Evolutionary conservation across 1,140 invertebrate genomes (phyloP).

Genomic region (Eriocheir sinensis): DNA sequence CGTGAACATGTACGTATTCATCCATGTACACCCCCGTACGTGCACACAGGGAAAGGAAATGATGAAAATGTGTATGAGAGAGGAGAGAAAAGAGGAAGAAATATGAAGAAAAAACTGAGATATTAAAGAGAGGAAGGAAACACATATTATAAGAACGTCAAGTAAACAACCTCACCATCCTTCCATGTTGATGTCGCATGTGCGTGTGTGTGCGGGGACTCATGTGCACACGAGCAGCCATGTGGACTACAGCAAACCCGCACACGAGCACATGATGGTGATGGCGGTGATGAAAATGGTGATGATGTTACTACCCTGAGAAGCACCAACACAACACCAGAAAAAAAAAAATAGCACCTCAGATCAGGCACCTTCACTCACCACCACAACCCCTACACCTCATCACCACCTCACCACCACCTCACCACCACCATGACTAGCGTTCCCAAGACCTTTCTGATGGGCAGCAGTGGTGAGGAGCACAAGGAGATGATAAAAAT

Average conservation of each 20-base stretch:
- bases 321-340: background rate
- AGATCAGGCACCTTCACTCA: background rate
- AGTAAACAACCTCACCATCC: background rate
- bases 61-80: too few relatives aligned
- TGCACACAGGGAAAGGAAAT: background rate
- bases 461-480: conserved; percentile 76
- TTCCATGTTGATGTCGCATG: background rate
- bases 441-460: conserved; percentile 77
- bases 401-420: background rate
- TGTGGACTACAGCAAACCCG: background rate
- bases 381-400: background rate
- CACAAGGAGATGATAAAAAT: conserved; percentile 79
- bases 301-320: too few relatives aligned
- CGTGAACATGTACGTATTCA: too few relatives aligned
- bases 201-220: background rate
- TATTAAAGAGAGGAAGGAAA: background rate
- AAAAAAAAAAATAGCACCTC: background rate
- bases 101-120: too few relatives aligned
- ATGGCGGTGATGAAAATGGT: background rate
- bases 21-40: background rate
- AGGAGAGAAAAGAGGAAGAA: too few relatives aligned
- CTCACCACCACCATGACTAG: conserved; percentile 50
- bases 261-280: background rate
- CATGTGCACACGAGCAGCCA: background rate
- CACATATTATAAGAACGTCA: background rate